A percentile compares a stretch with the other conserved stretches of the same genome.
Evolutionary conservation across 2,113 vertebrate genomes (phyloP).

Genomic region (Smithornis capensis): DNA sequence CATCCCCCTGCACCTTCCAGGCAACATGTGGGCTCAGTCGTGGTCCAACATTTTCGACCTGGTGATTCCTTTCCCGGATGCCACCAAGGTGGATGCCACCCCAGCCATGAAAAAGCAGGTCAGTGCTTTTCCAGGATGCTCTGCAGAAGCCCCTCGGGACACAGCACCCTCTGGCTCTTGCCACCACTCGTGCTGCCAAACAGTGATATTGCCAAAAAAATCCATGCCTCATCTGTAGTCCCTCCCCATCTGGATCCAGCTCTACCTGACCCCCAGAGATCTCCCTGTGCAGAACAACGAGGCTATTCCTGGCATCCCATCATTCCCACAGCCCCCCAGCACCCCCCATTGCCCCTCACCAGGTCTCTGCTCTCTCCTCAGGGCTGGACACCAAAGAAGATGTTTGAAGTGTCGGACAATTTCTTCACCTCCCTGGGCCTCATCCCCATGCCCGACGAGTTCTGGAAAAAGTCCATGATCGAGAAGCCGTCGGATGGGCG

Average conservation of each 20-base stretch:
- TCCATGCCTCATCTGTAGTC: not conserved
- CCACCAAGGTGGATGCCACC: conserved; percentile 88
- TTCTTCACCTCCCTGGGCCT: conserved; percentile 91
- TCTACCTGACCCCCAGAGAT: not conserved
- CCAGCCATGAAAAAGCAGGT: conserved; percentile 91
- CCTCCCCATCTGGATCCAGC: not conserved
- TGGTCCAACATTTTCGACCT: conserved; percentile 94
- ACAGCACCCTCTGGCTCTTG: not conserved
- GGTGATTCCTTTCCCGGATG: conserved; percentile 83
- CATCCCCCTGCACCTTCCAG: conserved; percentile 62
- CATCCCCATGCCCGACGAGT: conserved; percentile 79
- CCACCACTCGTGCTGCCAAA: not conserved
- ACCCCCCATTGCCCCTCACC: not conserved
- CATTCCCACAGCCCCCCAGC: not conserved
- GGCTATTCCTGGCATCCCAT: not conserved
- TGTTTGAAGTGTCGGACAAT: conserved; percentile 88
- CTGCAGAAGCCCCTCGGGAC: not conserved
- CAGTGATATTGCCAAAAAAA: not conserved
- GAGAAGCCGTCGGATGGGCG: conserved; percentile 71
- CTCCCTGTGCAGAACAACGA: not conserved
- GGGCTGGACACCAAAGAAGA: conserved; percentile 85
- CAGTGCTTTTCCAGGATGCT: not conserved
- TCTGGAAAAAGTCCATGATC: conserved; percentile 81
- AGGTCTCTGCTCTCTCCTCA: conserved; percentile 39
- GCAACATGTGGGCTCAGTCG: conserved; percentile 99